Base-by-base conservation (phyloP, 2,888 invertebrate species). In the Uloborus plumipes region DNA sequence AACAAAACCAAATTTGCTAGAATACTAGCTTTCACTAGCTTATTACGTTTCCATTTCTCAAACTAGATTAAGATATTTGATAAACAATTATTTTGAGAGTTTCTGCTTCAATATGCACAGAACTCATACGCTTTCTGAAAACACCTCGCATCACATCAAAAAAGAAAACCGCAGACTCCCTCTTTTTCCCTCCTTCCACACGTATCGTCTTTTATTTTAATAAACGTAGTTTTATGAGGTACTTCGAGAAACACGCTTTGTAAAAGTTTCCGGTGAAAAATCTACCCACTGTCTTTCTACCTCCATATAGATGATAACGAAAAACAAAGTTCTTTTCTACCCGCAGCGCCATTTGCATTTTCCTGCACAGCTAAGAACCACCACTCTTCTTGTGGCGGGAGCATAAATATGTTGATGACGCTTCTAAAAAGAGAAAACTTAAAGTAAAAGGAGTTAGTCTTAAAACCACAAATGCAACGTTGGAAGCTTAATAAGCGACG, bases 361-460 rank as follows among this genome's bases (percentile, higher is more conserved):
- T 39, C 64, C 39, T 39, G n/a, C n/a, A 64, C 47, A 7, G 18
- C 64, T n/a, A 39, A 39, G 39, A 64, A 39, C 39, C 9, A 39
- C 39, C 9, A 11, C 39, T 39, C 39, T 39, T 39, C 39, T 7
- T 9, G 39, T 11, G 39, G 39, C 9, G 9, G 39, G 39, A 59
- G 18, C 59, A 59, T 59, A 59, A 59, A 59, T 59, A 59, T 59
- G 59, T 26, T 59, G 59, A 59, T 59, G 59, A 59, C 39, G 39
- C 39, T 39, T 39, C 39, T 39, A 39, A 39, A 39, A 39, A 39
- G 39, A 39, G 39, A 39, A 39, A 39, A 39, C 39, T 39, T 39
- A 39, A 39, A 39, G 39, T 39, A 39, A 39, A 39, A 39, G 39
- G 39, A 39, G 39, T 39, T 39, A 39, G 39, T 39, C 39, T 39